phyloP scores from a whole-genome alignment of 2,797 vertebrate genomes.

The Zenarchopterus dispar region DNA sequence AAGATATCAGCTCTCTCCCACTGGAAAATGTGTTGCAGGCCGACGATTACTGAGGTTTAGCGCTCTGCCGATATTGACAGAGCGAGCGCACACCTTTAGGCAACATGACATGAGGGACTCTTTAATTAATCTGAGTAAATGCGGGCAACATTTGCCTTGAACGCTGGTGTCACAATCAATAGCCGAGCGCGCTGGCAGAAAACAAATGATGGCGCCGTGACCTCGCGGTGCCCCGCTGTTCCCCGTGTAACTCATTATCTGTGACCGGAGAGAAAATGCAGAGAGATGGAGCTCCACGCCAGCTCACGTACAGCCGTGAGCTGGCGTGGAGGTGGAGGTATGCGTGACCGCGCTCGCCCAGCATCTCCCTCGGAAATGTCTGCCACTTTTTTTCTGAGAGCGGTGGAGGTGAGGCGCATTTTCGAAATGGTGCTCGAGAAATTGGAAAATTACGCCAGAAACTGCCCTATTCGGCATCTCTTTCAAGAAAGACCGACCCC shows the following conservation, averaged over 20 bases:
- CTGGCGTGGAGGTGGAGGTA: background rate
- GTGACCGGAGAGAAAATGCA: constrained; percentile 18
- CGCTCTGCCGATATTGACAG: constrained; percentile 38
- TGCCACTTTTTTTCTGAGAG: background rate
- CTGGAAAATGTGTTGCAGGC: constrained; percentile 5
- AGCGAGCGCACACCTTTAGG: constrained; percentile 49
- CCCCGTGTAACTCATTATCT: constrained; percentile 30
- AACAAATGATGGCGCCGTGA: constrained; percentile 69
- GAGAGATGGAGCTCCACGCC: constrained; percentile 12
- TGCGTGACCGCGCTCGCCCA: background rate
- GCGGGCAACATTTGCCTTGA: constrained; percentile 74
- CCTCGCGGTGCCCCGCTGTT: constrained; percentile 30
- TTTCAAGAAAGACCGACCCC: no score
- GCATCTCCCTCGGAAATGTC: background rate
- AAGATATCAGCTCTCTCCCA: constrained; percentile 34
- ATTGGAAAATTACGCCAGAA: background rate
- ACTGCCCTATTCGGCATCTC: no score
- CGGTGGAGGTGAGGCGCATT: background rate
- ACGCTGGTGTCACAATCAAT: constrained; percentile 74
- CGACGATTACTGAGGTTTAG: constrained; percentile 30
- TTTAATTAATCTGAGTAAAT: constrained; percentile 82
- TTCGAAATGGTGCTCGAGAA: background rate
- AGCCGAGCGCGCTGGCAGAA: constrained; percentile 57
- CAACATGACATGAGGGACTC: constrained; percentile 58
- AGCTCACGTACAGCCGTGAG: constrained; percentile 1